Base-by-base conservation (phyloP, 2,797 vertebrate genomes). In the Hirundo rustica region DNA sequence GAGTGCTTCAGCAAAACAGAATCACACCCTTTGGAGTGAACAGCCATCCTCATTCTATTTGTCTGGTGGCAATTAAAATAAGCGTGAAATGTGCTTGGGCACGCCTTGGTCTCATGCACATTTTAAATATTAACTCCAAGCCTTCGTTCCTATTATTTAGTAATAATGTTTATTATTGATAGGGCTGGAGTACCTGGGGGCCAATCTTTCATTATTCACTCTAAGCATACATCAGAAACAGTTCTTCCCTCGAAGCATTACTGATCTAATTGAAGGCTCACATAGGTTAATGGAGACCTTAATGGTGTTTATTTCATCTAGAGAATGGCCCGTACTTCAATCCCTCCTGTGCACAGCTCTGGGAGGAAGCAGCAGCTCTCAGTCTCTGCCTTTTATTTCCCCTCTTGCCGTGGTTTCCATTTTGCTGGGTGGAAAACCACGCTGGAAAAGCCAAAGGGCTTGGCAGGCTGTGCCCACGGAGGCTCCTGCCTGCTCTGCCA, bases 91-190 rank as follows among this genome's bases (percentile, higher is more conserved):
- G 92, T 93, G 89, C 92, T 93, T 72, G 95, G 70, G 65, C 95
- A 88, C 38, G 92, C 89, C 87, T 91, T 48, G 92, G 89, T 91
- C 87, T 95, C 91, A 27, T 48, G 81, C 91, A 81, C 75, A 19
- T 93, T 95, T 96, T 64, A 72, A 91, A 93, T 77, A 89, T 67
- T 80, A 93, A 89, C 84, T 97, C 62, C 61, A 12, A 83, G n/a
- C 15, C 85, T 82, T 95, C 44, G 4, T 85, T 65, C 53, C 75
- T 94, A 65, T 94, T 97, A 95, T 96, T 95, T 94, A 83, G 91
- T 85, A 92, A 94, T 96, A 94, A 96, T 96, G 93, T 95, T 95
- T 94, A 89, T 96, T 96, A 94, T 94, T 92, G 94, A 70, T 87
- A 85, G 47, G 70, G 50, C 84, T 91, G 78, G 20, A 54, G 47